Base-by-base conservation (phyloP, 1,140 invertebrate genomes). In the Colletes latitarsis region DNA sequence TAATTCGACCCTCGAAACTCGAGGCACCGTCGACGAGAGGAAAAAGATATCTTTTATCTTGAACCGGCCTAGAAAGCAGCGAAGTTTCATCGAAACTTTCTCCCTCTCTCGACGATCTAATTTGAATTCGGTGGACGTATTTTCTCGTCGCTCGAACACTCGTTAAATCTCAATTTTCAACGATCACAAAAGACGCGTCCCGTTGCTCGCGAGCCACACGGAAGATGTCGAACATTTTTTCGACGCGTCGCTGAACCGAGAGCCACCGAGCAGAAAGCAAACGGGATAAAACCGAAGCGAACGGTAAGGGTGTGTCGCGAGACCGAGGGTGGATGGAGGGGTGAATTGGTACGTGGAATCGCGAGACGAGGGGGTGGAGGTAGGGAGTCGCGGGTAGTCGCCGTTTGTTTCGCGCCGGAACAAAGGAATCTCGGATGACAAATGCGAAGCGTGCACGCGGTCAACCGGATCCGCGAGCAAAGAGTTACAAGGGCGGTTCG, bases 361-460 rank as follows among this genome's bases (percentile, higher is more conserved):
- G 64, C 43, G 72, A 46, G 74, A 60, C 52, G 30, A 21, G 67
- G n/a, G 64, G 3, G 9, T 63, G 70, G 15, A 57, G 39, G 49
- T 39, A 55, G 21, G 46, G 30, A 30, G 39, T 21, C n/a, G 71
- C 17, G 41, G 58, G 15, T 21, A 60, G 72, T 76, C 58, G 19
- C 64, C 79, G 81, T 86, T 85, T 89, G 86, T 88, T 89, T 86
- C 81, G 81, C 81, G 75, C 70, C 78, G 82, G 81, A 88, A 89
- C 87, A 88, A 88, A 89, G 82, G 87, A 84, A 84, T 88, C 85
- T 87, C 84, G 82, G 77, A 87, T 89, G 89, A 89, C 88, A 89
- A 89, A 89, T 87, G 88, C 83, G 80, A 82, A 88, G 79, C 82
- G 83, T 83, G 82, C 83, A 86, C 82, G 85, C 84, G 88, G 88